These are phyloP conservation scores for Aphis craccivora DNA, from an alignment of 1,140 invertebrate species.

Conservation along the genomic window DNA sequence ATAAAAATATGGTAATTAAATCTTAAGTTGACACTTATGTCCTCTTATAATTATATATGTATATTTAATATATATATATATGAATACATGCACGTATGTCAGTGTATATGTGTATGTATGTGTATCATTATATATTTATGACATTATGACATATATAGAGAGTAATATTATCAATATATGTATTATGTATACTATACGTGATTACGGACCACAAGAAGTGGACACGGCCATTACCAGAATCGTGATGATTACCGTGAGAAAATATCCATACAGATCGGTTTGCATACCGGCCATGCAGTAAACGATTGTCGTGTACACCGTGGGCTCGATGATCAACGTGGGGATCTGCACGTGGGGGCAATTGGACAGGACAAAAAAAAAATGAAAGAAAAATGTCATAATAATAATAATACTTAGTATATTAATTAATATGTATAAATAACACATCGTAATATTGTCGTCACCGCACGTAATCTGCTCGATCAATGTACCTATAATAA, in stretches of 20 bases:
- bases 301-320: slow-evolving; percentile 77
- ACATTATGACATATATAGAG: neutral
- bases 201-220: slow-evolving; percentile 76
- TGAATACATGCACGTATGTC: too few species aligned
- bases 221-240: slow-evolving; percentile 83
- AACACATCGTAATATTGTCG: neutral
- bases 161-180: slow-evolving; percentile 1
- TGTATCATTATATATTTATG: neutral
- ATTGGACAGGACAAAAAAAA: neutral
- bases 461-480: neutral
- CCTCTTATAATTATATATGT: too few species aligned
- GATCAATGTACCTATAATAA: neutral
- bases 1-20: slow-evolving; percentile 25
- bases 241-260: slow-evolving; percentile 72
- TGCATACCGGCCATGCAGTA: slow-evolving; percentile 82
- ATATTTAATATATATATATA: too few species aligned
- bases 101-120: neutral
- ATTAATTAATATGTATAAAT: neutral
- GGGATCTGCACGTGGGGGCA: slow-evolving; percentile 70
- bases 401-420: neutral
- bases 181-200: neutral
- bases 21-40: neutral
- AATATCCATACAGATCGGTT: slow-evolving; percentile 72
- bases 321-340: slow-evolving; percentile 77
- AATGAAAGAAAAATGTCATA: neutral